Evolutionary conservation across 53 echinoderm and acorn worm species (phyloP), one percentile per base, ranked within the genome.

Genomic region (Crossaster papposus): DNA sequence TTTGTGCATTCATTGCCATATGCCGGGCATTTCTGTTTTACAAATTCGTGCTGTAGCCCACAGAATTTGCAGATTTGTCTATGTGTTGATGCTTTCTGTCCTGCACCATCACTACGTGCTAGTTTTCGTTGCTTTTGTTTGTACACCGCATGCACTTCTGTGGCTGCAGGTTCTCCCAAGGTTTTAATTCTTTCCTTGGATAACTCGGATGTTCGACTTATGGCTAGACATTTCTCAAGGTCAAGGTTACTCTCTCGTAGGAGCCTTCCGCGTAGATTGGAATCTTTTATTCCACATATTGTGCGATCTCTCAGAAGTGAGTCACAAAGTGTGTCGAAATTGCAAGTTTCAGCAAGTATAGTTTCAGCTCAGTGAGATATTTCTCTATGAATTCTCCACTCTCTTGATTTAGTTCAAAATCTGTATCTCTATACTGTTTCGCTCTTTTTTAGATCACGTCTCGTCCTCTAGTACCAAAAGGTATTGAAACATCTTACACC

Each of bases 11-110:
- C 54, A 77, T 90, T 73, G 34, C 90, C 90, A 53, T 52, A 94
- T 37, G 91, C 90, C 71, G 90, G 94, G 62, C 94, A 94, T 22
- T 75, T 37, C 34, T 91, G 80, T 44, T 85, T 64, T 12, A 14
- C 55, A 32, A 36, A 30, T 64, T 22, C 89, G 62, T 92, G 94
- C 22, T 83, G 32, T 14, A 83, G 37, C 1, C 94, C 89, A 91
- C 94, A 94, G 29, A 83, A 94, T 81, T 81, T 65, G 82, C 82
- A 81, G n/a, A n/a, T n/a, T 14, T 24, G 64, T 37, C 82, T 36
- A 11, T 0, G 62, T 23, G 20, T 81, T 23, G 14, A 14, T 24
- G 82, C 22, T 64, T 81, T 64, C 82, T 81, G 15, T 82, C 65
- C 23, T 64, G 64, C 24, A 12, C 13, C 82, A 37, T 35, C 37